These are phyloP conservation scores for Smutsia temminckii DNA, from an alignment of 2,797 vertebrate genomes.

Conservation along the genomic window DNA sequence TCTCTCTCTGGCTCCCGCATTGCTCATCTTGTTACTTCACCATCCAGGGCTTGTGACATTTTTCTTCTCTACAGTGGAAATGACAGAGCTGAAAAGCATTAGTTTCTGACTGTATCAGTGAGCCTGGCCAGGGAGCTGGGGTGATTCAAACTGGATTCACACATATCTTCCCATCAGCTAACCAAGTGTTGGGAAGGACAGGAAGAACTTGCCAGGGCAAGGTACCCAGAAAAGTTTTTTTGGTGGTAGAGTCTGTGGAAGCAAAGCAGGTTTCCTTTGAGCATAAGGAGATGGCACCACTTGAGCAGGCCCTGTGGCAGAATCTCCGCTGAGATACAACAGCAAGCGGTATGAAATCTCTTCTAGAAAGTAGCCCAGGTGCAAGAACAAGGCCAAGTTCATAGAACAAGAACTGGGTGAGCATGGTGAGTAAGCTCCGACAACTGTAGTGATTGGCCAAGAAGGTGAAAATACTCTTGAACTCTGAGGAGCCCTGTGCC, in stretches of 20 bases:
- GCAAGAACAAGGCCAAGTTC: not conserved
- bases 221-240: not conserved
- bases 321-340: not conserved
- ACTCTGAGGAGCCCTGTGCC: not conserved
- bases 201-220: not conserved
- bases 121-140: not conserved
- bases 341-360: not conserved
- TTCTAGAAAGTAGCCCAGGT: slow-evolving; percentile 34
- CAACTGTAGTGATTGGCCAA: not conserved
- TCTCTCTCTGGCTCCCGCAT: not conserved
- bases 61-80: not conserved
- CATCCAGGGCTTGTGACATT: not conserved
- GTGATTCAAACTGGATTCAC: not conserved
- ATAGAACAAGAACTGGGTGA: not conserved
- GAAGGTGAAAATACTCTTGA: slow-evolving; percentile 24
- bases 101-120: slow-evolving; percentile 51
- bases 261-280: not conserved
- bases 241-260: not conserved
- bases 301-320: not conserved
- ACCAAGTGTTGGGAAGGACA: not conserved
- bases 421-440: not conserved
- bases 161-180: not conserved
- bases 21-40: not conserved
- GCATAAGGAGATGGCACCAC: not conserved
- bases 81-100: not conserved